Conservation (phyloP, 1,140 invertebrate species). For the Drosophila kanapiae region DNA sequence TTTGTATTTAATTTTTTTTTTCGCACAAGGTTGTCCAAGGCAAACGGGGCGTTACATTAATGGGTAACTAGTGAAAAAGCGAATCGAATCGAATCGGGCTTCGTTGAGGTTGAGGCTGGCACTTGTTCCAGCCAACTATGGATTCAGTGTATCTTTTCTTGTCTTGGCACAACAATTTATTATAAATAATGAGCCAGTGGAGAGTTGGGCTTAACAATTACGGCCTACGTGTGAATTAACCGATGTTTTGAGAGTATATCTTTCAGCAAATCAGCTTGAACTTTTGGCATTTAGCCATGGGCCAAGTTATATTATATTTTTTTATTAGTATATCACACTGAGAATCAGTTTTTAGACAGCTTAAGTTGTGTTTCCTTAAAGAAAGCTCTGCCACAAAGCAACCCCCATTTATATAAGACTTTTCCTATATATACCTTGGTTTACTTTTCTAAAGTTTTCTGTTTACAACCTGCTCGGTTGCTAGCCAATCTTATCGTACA, state of each 20-base stretch:
- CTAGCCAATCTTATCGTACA: conserved; percentile 42
- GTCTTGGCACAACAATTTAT: conserved; percentile 62
- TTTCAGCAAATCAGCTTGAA: conserved; percentile 57
- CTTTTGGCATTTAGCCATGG: conserved; percentile 57
- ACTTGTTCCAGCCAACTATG: conserved; percentile 73
- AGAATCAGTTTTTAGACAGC: background rate
- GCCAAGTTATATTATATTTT: background rate
- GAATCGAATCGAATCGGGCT: conserved; percentile 24
- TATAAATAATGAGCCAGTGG: conserved; percentile 72
- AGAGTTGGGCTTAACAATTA: conserved; percentile 69
- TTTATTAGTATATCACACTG: background rate
- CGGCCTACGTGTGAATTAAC: conserved; percentile 68
- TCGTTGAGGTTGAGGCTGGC: conserved; percentile 43
- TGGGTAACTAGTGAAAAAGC: conserved; percentile 65
- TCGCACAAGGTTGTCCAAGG: conserved; percentile 81
- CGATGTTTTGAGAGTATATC: background rate
- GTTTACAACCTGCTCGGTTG: conserved; percentile 24
- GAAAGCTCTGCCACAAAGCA: background rate
- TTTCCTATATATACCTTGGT: background rate
- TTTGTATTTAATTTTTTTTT: conserved; percentile 28
- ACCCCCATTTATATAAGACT: background rate
- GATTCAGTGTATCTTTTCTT: conserved; percentile 22
- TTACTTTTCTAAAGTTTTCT: conserved; percentile 8
- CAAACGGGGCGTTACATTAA: conserved; percentile 81
- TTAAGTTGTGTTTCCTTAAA: background rate